Evolutionary conservation across 2,888 invertebrate species (phyloP).

Genomic region (Punctoribates punctum): DNA sequence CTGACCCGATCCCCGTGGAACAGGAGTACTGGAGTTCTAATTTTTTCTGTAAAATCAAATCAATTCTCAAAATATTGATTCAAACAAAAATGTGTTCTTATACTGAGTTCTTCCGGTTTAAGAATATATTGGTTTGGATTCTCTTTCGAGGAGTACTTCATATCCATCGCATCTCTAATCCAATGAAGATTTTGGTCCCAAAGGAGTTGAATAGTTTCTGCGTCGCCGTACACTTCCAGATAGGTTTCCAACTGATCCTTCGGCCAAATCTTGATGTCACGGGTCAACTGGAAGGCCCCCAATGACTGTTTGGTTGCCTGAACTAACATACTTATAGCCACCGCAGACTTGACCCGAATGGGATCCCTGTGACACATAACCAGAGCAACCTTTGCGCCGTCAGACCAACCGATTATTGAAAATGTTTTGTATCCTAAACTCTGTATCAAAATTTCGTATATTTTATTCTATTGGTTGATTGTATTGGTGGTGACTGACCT

Average conservation of each 20-base stretch:
- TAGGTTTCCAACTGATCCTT: background rate
- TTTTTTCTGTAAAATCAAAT: background rate
- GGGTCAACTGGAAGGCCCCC: background rate
- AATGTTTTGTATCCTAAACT: conserved; percentile 39
- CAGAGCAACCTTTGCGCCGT: conserved; percentile 53
- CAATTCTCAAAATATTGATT: no score
- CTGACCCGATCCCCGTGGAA: conserved; percentile 39
- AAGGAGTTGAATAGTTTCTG: conserved; percentile 9
- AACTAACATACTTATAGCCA: background rate
- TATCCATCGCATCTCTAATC: conserved; percentile 17
- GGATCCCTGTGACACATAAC: conserved; percentile 47
- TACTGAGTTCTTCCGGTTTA: no score
- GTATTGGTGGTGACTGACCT: background rate
- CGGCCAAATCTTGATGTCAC: background rate
- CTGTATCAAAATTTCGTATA: background rate
- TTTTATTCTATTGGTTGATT: background rate
- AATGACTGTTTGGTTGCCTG: background rate
- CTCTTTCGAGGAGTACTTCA: no score
- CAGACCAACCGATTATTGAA: conserved; percentile 54
- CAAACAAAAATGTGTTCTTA: no score
- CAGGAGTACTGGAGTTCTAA: conserved; percentile 36
- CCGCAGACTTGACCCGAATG: background rate
- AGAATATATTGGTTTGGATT: no score
- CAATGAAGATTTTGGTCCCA: conserved; percentile 38
- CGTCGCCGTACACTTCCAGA: conserved; percentile 16